Conservation (phyloP, 2,888 invertebrate species). For the Flexamia atlantica region DNA sequence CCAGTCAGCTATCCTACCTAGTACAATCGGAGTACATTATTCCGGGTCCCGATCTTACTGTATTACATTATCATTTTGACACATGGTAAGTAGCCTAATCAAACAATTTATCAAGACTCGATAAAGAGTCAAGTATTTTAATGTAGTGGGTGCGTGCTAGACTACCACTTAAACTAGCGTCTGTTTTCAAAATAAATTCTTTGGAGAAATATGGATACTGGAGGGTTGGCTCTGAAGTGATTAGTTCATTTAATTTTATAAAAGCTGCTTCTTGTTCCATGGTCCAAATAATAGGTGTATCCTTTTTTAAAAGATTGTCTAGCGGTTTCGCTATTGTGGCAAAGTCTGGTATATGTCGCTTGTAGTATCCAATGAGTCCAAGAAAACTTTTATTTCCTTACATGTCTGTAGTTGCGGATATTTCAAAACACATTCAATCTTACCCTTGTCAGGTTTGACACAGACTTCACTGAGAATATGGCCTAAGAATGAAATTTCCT, state of each 20-base stretch:
- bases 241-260: background rate
- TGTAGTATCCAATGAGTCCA: conserved; percentile 73
- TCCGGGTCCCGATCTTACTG: too few species aligned
- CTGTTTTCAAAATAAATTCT: conserved; percentile 10
- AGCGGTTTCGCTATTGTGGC: conserved; percentile 71
- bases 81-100: too few species aligned
- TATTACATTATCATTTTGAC: too few species aligned
- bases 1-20: too few species aligned
- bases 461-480: conserved; percentile 21
- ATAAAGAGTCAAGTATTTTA: too few species aligned
- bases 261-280: background rate
- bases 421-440: conserved; percentile 23
- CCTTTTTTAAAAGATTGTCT: conserved; percentile 65
- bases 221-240: background rate
- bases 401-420: conserved; percentile 61
- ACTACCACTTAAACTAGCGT: too few species aligned
- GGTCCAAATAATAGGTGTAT: conserved; percentile 67
- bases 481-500: conserved; percentile 24
- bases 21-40: too few species aligned
- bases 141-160: too few species aligned
- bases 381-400: conserved; percentile 69
- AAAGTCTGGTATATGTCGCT: conserved; percentile 73
- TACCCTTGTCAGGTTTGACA: conserved; percentile 25
- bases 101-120: too few species aligned
- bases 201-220: background rate